Base-by-base conservation (phyloP, 2,888 invertebrate genomes). In the Troides oblongomaculatus region DNA sequence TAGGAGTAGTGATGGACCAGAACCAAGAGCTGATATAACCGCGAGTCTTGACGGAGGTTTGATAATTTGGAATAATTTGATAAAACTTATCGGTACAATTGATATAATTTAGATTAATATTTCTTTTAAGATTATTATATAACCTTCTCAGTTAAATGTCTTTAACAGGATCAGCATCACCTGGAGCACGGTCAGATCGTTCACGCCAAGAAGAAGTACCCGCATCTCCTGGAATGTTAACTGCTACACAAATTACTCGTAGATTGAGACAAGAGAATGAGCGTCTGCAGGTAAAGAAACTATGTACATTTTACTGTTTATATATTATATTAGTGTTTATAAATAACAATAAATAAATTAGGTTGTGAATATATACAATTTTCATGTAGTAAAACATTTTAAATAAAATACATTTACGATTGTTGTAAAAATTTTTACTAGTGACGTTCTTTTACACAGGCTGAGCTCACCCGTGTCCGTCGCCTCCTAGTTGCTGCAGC, bases 221-320 rank as follows among this genome's bases (percentile, higher is more conserved):
- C 5, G 93, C 93, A 46, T 93, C 93, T 67, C 93, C 93, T 1
- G 94, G 89, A 80, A 93, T 92, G 83, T 89, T 93, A 74, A 90
- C 92, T 50, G 94, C 94, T 53, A 84, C 94, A 7, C 94, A 94
- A 73, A 90, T 94, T 70, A 93, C 95, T 12, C 93, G 95, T 65
- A 89, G 95, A 70, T 91, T 97, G 71, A 93, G 95, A 69, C 89
- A 94, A 75, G 97, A 97, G 82, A 97, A 97, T 85, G 97, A 97
- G 84, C 94, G 96, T 71, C 92, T 97, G 72, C 92, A 87, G 90
- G 92, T 90, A 83, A 60, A 61, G 21, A n/a, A 58, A 58, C 6
- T n/a, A 4, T 46, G 0, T 46, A 12, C 12, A 46, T 14, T 46
- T 46, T 46, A 7, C 39, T 39, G 39, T 39, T 39, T 46, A 46